Base-by-base conservation (phyloP, 1,140 invertebrate species). In the Mycetomoellerius zeteki region DNA sequence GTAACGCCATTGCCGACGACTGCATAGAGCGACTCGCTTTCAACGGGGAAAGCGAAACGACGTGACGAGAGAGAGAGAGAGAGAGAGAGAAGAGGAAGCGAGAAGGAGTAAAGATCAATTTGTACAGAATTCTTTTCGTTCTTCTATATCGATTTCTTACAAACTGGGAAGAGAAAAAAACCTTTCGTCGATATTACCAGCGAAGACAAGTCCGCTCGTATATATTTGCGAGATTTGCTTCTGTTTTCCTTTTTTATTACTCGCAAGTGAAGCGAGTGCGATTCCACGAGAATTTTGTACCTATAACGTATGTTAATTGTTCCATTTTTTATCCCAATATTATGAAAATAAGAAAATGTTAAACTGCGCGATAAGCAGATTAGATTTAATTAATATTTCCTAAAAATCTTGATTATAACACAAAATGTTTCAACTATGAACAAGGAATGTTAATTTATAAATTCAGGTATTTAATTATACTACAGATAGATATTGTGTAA, bases 1-100 rank as follows among this genome's bases (percentile, higher is more conserved):
- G 87, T 94, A 94, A 94, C 91, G 82, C 90, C 91, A 94, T 94
- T 93, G 90, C 90, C 72, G 47, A 64, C 65, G 85, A 90, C 88
- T 89, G 87, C 90, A 80, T 90, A 78, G 86, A 77, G 78, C 75
- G 80, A 84, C 85, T 72, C 81, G 77, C 27, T 88, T 87, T 75
- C 64, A 87, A 88, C 52, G 33, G 47, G 27, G 50, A 52, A 56
- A 71, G n/a, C 56, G 52, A 58, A 58, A 56, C 71, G 52, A 82
- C 50, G 37, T 24, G 30, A 5, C n/a, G 24, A 16, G 50, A 43
- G 72, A 71, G 24, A 78, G 30, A 67, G 8, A 33, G 19, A 58
- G 1, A 4, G 12, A 52, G 12, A 19, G 65, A 12, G 10, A 58
- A 12, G 14, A 58, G 27, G 30, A 37, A 81, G 64, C 21, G 64